These are phyloP conservation scores for Amblyopsis hoosieri DNA, from an alignment of 2,797 vertebrate species.

Conservation along the genomic window DNA sequence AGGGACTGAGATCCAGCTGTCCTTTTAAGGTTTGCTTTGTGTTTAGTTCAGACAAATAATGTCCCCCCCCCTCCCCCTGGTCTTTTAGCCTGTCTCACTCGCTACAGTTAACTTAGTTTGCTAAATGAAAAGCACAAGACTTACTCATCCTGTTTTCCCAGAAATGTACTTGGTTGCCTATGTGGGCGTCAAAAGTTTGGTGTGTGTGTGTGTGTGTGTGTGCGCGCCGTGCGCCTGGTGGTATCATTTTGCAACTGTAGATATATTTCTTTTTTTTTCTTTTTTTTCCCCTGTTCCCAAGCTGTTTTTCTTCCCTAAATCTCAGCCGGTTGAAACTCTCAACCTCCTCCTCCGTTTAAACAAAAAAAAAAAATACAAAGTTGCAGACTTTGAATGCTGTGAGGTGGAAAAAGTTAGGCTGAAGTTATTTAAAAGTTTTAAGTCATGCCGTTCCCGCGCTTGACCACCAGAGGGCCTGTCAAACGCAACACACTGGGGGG, in stretches of 20 bases:
- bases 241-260: no score
- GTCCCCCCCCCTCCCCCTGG: slow-evolving; percentile 1
- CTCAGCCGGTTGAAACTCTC: slow-evolving; percentile 53
- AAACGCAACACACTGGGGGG: slow-evolving; percentile 19
- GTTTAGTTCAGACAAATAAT: slow-evolving; percentile 62
- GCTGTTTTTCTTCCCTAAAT: slow-evolving; percentile 13
- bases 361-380: slow-evolving; percentile 17
- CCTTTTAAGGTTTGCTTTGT: slow-evolving; percentile 57
- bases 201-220: slow-evolving; percentile 27
- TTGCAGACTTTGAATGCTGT: slow-evolving; percentile 51
- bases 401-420: slow-evolving; percentile 47
- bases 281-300: slow-evolving; percentile 13
- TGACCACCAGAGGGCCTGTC: slow-evolving; percentile 79
- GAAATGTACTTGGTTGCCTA: slow-evolving; percentile 3
- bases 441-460: slow-evolving; percentile 33
- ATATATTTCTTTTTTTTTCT: slow-evolving; percentile 13
- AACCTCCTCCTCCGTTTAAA: slow-evolving; percentile 47
- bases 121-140: slow-evolving; percentile 13
- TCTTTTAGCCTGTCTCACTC: slow-evolving; percentile 20
- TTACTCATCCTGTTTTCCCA: slow-evolving; percentile 18
- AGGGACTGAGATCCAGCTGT: slow-evolving; percentile 73
- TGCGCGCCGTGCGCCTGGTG: background rate
- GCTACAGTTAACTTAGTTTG: slow-evolving; percentile 13
- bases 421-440: slow-evolving; percentile 59
- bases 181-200: slow-evolving; percentile 35